Evolutionary conservation across 2,113 vertebrate genomes (phyloP), one percentile per base, ranked within the genome.

Genomic region (Grantiella picta): DNA sequence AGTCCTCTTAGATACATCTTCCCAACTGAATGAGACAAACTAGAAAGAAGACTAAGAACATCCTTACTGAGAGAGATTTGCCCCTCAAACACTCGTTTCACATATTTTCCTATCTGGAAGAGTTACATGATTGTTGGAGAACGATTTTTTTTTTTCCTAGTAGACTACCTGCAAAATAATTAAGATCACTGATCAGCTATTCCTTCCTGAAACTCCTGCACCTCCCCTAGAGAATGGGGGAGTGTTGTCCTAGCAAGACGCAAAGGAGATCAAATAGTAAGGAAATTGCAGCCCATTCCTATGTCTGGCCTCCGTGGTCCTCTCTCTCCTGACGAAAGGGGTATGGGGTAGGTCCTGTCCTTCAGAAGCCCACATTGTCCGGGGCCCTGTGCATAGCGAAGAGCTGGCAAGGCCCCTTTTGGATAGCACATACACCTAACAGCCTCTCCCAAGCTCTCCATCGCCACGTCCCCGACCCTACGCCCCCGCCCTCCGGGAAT

Each of bases 391-490:
- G 25, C 40, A 45, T 0, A 27, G 8, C 7, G 29, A 53, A 85
- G 38, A 14, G 35, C 45, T 9, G 25, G 18, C 10, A 54, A 92
- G 84, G 89, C 89, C 89, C 68, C 29, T 88, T 31, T 54, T 19
- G 53, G 36, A 63, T 15, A 76, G 47, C 35, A 60, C 29, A 73
- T 8, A 54, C 15, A 27, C 38, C 1, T n/a, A 84, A 7, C 38
- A 75, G 89, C 86, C 65, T 90, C 92, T 68, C 86, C 82, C 79
- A 17, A 25, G 79, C 68, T 53, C 84, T 60, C 75, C 86, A 63
- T 86, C 92, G 90, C 94, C 95, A 96, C 94, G 92, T 94, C 91
- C 86, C 63, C 86, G 87, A 84, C 69, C 71, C 88, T 40, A 69
- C 44, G 36, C 53, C 35, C 49, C 65, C 35, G 53, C 45, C 25